These are phyloP conservation scores for Pseudocheirus occidentalis DNA, from an alignment of 2,797 vertebrate species.

Conservation along the genomic window DNA sequence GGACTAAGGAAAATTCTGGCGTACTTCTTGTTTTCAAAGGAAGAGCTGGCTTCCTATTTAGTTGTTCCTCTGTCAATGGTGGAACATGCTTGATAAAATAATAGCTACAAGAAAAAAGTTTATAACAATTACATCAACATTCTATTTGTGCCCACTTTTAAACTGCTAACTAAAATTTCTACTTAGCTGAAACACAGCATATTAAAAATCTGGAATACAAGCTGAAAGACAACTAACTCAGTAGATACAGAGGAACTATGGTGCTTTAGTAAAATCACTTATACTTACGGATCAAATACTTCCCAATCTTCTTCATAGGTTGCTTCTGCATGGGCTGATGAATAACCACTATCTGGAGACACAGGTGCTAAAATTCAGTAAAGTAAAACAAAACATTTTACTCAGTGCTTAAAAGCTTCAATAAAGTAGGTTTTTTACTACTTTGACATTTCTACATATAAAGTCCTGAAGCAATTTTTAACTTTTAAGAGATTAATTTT, in stretches of 20 bases:
- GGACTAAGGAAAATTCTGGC: constrained; percentile 97
- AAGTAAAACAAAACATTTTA: constrained; percentile 70
- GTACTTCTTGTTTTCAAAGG: constrained; percentile 99
- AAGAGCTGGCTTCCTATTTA: constrained; percentile 97
- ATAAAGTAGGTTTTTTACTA: constrained; percentile 37
- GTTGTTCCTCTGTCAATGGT: constrained; percentile 97
- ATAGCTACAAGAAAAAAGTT: constrained; percentile 87
- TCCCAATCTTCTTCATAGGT: constrained; percentile 99
- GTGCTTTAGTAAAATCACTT: constrained; percentile 36
- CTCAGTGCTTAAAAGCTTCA: background rate
- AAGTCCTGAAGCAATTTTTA: constrained; percentile 28
- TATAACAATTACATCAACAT: constrained; percentile 60
- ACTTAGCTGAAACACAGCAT: constrained; percentile 41
- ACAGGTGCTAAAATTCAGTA: constrained; percentile 89
- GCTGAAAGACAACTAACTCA: constrained; percentile 2
- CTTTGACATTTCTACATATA: constrained; percentile 24
- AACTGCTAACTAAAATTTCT: constrained; percentile 38
- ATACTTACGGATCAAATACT: constrained; percentile 96
- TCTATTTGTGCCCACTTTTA: constrained; percentile 36
- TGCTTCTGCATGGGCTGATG: constrained; percentile 93
- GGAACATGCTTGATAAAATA: constrained; percentile 99
- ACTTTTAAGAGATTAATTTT: background rate
- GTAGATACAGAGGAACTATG: background rate
- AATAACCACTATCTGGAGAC: constrained; percentile 93
- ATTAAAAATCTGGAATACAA: constrained; percentile 51